Conservation (phyloP, 2,797 vertebrate genomes). For the Merluccius polli region DNA sequence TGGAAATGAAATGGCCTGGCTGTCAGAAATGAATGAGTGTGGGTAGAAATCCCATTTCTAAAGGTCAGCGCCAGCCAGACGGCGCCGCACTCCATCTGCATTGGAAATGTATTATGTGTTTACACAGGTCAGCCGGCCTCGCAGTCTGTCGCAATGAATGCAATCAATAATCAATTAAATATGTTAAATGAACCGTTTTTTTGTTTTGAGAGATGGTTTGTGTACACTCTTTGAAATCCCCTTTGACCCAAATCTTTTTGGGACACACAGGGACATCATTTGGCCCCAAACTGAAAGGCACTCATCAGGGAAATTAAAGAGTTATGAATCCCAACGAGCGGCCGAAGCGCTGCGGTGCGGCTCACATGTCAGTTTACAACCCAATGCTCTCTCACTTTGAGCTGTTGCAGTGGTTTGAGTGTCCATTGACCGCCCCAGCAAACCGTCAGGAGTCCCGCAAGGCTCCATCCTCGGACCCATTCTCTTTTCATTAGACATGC, state of each 20-base stretch:
- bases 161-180: not conserved
- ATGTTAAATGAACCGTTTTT: not conserved
- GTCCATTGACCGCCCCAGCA: too few species aligned
- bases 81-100: not conserved
- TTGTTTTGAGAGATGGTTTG: not conserved
- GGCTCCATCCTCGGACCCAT: too few species aligned
- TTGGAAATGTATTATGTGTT: not conserved
- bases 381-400: not conserved
- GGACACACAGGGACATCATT: not conserved
- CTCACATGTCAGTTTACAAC: not conserved
- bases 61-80: not conserved
- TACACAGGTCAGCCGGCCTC: not conserved
- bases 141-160: not conserved
- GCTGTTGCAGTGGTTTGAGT: not conserved
- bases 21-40: not conserved
- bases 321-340: not conserved
- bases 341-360: not conserved
- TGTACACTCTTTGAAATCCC: not conserved
- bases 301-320: not conserved
- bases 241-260: not conserved
- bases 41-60: slow-evolving; percentile 2
- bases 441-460: too few species aligned
- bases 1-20: not conserved
- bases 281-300: not conserved
- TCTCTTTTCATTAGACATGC: too few species aligned